Base-by-base conservation (phyloP, 1,140 invertebrate species). In the Drosophila orosa region DNA sequence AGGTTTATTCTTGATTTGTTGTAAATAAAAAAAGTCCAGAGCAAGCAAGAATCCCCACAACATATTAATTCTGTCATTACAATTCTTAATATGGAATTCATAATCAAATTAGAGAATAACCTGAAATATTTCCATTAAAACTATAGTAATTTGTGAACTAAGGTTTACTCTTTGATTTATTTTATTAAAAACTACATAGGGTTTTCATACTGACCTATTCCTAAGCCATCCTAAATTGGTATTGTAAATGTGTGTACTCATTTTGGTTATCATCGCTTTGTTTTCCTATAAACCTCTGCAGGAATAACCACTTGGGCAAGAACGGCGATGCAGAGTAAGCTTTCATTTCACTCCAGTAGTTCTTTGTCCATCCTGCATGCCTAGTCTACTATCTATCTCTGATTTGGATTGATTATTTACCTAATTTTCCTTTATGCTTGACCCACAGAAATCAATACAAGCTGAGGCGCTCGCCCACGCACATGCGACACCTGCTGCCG, bases 401-500 rank as follows among this genome's bases (percentile, higher is more conserved):
- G 15, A 45, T 15, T 12, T 25, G 3, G 5, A 39, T 25, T 24
- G 5, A 17, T 6, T 12, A 22, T 24, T 37, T 13, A 24, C 3
- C 1, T 12, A 5, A 10, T 27, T 62, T 10, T 31, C 17, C 4
- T 7, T 45, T 19, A 9, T 22, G n/a, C 1, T 35, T 54, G 19
- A 4, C 3, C 29, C 19, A 62, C 65, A 92, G 91, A 62, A 86
- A 92, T 52, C 93, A 95, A 66, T 96, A 95, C 91, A 95, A 95
- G 56, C 93, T 95, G 40, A 93, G 95, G 44, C 93, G 95, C 77
- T 96, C 95, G 59, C 95, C 95, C 42, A 95, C 95, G 22, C 95
- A 96, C 92, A 95, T 96, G 50, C 93, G 95, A 29, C 95, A 96
- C 91, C 91, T 96, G 63, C 91, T 96, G 79, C 95, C 95, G 15